These are phyloP conservation scores for Macrobrachium nipponense DNA, from an alignment of 1,140 invertebrate genomes.

Conservation along the genomic window DNA sequence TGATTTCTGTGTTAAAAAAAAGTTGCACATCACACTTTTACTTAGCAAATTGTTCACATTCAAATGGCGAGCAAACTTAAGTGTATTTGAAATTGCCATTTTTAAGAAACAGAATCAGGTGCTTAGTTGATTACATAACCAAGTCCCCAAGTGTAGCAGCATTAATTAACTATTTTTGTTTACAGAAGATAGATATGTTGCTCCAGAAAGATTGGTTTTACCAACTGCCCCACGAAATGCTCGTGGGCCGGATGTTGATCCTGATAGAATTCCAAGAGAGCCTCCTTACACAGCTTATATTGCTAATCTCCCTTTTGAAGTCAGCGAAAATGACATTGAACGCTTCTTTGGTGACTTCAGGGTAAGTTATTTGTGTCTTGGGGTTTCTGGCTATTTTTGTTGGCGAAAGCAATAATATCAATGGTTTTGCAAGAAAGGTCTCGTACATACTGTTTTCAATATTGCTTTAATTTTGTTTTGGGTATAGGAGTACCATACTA, in stretches of 20 bases:
- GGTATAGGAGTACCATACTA: too few species aligned
- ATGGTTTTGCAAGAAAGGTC: not conserved
- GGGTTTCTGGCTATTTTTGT: too few species aligned
- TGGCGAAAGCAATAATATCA: not conserved
- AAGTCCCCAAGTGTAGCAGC: not conserved
- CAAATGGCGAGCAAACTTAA: too few species aligned
- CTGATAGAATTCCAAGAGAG: conserved; percentile 81
- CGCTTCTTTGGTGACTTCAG: conserved; percentile 84
- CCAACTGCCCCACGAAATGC: conserved; percentile 91
- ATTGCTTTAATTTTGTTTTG: too few species aligned
- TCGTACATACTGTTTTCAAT: too few species aligned
- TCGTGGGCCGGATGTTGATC: conserved; percentile 78
- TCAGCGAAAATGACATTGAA: conserved; percentile 84
- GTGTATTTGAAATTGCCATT: too few species aligned
- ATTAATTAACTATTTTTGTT: not conserved
- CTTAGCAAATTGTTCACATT: not conserved
- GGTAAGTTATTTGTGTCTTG: conserved; percentile 69
- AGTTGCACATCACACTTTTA: not conserved
- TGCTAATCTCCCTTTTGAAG: conserved; percentile 92
- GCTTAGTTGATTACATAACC: not conserved
- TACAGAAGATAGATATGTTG: conserved; percentile 42
- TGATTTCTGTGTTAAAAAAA: not conserved
- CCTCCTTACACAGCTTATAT: conserved; percentile 90
- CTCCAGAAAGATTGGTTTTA: conserved; percentile 71
- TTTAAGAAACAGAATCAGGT: too few species aligned